Percentiles rank a stretch among this genome's conserved stretches.
These are phyloP conservation scores for Deilephila porcellus DNA, from an alignment of 2,888 invertebrate genomes.

Conservation along the genomic window DNA sequence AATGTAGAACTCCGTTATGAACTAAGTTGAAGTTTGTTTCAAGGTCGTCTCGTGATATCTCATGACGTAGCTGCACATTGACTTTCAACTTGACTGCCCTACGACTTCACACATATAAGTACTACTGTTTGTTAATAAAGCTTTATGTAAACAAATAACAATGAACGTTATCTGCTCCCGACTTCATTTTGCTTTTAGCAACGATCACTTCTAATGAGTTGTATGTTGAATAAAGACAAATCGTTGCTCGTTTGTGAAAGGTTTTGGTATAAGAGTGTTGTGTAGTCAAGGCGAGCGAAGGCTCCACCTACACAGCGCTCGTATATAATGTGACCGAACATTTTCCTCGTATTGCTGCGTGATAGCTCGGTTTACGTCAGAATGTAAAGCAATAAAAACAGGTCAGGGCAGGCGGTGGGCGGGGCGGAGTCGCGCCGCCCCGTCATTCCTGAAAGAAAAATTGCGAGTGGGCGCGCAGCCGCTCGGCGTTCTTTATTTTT, in stretches of 20 bases:
- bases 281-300: constrained; percentile 39
- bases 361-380: constrained; percentile 74
- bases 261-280: constrained; percentile 45
- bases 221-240: constrained; percentile 55
- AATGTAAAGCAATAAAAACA: constrained; percentile 79
- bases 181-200: not conserved
- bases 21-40: constrained; percentile 80
- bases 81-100: constrained; percentile 22
- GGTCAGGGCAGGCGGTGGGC: constrained; percentile 76
- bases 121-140: constrained; percentile 1
- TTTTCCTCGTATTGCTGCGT: constrained; percentile 78
- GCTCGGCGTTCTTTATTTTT: constrained; percentile 83
- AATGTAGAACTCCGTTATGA: constrained; percentile 74
- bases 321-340: constrained; percentile 74
- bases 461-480: constrained; percentile 81
- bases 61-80: constrained; percentile 34
- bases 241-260: constrained; percentile 66
- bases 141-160: constrained; percentile 2
- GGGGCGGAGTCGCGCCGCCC: constrained; percentile 74
- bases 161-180: constrained; percentile 2
- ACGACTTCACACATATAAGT: not conserved
- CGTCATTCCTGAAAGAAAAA: constrained; percentile 83
- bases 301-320: constrained; percentile 73
- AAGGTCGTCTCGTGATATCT: constrained; percentile 66
- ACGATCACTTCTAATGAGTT: not conserved